Conservation (phyloP, 2,797 vertebrate genomes). For the Garrulus glandarius region DNA sequence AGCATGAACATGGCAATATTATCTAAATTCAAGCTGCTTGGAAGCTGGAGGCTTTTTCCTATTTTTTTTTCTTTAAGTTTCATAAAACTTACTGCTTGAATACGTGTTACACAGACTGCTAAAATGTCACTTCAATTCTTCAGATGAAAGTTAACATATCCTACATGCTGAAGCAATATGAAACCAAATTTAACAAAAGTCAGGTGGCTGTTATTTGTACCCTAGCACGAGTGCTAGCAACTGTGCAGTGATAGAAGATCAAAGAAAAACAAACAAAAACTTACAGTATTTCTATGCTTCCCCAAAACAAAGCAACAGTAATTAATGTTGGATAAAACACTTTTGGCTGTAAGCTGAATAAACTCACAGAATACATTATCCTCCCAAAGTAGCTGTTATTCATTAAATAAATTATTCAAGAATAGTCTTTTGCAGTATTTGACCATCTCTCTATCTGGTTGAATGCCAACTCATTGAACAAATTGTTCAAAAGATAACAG, state of each 20-base stretch:
- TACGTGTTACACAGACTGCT: neutral
- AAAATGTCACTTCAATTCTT: neutral
- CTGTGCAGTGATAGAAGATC: neutral
- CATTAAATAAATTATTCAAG: constrained; percentile 55
- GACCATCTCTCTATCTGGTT: constrained; percentile 36
- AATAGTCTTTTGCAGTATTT: constrained; percentile 31
- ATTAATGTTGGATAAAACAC: constrained; percentile 38
- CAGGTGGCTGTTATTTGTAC: constrained; percentile 9
- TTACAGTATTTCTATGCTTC: neutral
- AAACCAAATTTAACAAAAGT: constrained; percentile 18
- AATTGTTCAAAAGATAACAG: constrained; percentile 44
- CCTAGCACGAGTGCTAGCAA: neutral
- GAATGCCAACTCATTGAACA: constrained; percentile 46
- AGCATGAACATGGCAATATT: neutral
- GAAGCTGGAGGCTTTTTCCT: neutral
- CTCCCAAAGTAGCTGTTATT: constrained; percentile 7
- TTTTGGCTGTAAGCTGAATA: constrained; percentile 19
- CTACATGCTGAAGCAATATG: constrained; percentile 4
- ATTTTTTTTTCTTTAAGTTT: neutral
- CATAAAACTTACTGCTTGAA: neutral
- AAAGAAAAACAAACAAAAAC: constrained; percentile 39
- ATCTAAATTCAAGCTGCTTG: neutral
- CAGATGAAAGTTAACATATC: constrained; percentile 48
- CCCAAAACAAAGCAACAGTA: constrained; percentile 1
- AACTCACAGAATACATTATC: constrained; percentile 7